A percentile compares a stretch with the other conserved stretches of the same genome.
Evolutionary conservation across 2,888 invertebrate genomes (phyloP).

Genomic region (Drosophila leonis): DNA sequence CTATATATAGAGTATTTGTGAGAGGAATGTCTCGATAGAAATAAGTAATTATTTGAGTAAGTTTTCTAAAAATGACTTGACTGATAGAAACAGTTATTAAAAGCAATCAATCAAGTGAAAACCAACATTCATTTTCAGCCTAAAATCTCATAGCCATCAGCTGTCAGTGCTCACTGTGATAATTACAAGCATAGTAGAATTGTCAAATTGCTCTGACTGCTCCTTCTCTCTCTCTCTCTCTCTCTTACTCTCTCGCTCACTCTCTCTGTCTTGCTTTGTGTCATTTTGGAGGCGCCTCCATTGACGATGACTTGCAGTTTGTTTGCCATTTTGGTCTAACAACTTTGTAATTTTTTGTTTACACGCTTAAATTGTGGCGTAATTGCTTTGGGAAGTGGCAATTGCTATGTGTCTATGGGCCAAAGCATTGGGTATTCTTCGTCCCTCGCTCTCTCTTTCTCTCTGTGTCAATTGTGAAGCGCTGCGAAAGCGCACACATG

Average conservation of each 20-base stretch:
- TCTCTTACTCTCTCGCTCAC: conserved; percentile 10
- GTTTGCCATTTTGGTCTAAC: conserved; percentile 73
- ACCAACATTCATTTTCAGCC: not conserved
- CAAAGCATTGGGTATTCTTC: conserved; percentile 5
- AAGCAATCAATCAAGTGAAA: not conserved
- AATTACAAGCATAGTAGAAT: conserved; percentile 44
- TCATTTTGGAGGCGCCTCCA: conserved; percentile 53
- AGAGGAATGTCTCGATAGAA: no score
- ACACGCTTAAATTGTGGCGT: conserved; percentile 79
- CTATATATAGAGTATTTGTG: not conserved
- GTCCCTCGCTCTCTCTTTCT: not conserved
- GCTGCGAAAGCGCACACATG: conserved; percentile 78
- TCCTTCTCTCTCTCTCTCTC: not conserved
- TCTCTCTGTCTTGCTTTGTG: conserved; percentile 18
- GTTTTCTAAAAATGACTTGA: not conserved
- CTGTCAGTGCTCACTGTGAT: conserved; percentile 43
- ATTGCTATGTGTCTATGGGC: conserved; percentile 55
- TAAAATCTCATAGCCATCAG: conserved; percentile 3
- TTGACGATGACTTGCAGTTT: conserved; percentile 67
- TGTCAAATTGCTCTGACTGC: conserved; percentile 45
- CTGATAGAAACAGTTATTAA: not conserved
- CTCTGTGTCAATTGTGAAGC: conserved; percentile 55
- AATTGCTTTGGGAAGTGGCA: conserved; percentile 82
- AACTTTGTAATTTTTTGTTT: conserved; percentile 82
- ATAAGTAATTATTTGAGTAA: no score